Base-by-base conservation (phyloP, 2,888 invertebrate species). In the Rhaphigaster nebulosa region DNA sequence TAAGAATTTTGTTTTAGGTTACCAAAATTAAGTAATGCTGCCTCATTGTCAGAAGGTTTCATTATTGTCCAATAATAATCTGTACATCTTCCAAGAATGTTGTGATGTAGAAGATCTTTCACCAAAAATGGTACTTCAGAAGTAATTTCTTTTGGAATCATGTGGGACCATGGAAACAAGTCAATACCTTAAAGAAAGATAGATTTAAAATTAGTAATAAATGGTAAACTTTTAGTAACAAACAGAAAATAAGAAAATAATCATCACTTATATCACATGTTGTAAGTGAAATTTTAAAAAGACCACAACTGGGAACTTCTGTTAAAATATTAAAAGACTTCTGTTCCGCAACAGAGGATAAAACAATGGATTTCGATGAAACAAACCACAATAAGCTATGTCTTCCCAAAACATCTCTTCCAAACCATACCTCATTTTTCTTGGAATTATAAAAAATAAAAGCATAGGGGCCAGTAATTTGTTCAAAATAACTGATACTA, bases 361-460 rank as follows among this genome's bases (percentile, higher is more conserved):
- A 84, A 10, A 92, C 54, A 10, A 92, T 20, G 26, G 45, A 60
- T 23, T 91, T 23, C 23, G 90, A 90, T 34, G 90, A 89, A 3
- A 92, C 87, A 54, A 92, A 93, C 94, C 94, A 94, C 76, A 99
- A 94, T 87, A 99, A 94, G 93, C 98, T 98, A 93, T 97, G 96
- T 92, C 99, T 95, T 65, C 99, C 99, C 93, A 97, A 96, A 92
- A 95, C 95, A 94, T 99, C 99, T 93, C 98, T 95, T 2, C 96
- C 96, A 94, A 98, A 98, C 95, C 97, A 98, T 76, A 99, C 92
- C 26, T 93, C 93, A 80, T 95, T 94, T 0, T 93, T 94, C 10
- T 92, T 80, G 18, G 91, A 90, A 93, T 96, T 95, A 93, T 95
- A 97, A 93, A 96, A 97, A 92, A 98, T 95, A 91, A 98, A 95